Evolutionary conservation across 2,113 vertebrate species (phyloP).

Genomic region (Scolopax mira): DNA sequence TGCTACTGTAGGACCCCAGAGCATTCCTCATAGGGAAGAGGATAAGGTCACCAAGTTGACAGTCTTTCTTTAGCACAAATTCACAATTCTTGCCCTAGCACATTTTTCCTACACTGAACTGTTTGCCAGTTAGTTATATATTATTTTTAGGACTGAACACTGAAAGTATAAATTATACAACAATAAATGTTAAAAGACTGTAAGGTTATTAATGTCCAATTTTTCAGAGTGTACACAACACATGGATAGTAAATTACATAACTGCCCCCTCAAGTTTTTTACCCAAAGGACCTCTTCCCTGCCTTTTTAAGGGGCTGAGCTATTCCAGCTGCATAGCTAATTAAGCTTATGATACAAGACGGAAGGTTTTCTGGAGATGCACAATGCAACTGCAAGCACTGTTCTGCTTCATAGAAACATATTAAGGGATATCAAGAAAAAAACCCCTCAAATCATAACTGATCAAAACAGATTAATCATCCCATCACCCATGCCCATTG

Average conservation of each 20-base stretch:
- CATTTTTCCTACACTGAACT: background rate
- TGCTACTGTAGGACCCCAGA: background rate
- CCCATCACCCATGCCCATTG: background rate
- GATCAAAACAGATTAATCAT: background rate
- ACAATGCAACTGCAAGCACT: background rate
- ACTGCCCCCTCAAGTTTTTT: background rate
- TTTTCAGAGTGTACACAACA: background rate
- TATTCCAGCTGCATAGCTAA: background rate
- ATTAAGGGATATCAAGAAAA: background rate
- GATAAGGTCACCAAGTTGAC: background rate
- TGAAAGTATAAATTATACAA: background rate
- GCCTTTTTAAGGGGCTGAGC: background rate
- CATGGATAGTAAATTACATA: background rate
- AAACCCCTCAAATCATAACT: background rate
- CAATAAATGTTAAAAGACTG: background rate
- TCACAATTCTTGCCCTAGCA: too few species aligned
- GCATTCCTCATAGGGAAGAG: background rate
- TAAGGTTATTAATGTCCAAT: background rate
- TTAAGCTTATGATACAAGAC: background rate
- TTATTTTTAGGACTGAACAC: background rate
- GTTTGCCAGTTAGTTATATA: background rate
- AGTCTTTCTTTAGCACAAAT: background rate
- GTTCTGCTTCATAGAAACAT: background rate
- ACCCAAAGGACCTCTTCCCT: background rate
- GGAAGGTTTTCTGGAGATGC: background rate